Base-by-base conservation (phyloP, 2,797 vertebrate species). In the Mormyrops attenuatus region DNA sequence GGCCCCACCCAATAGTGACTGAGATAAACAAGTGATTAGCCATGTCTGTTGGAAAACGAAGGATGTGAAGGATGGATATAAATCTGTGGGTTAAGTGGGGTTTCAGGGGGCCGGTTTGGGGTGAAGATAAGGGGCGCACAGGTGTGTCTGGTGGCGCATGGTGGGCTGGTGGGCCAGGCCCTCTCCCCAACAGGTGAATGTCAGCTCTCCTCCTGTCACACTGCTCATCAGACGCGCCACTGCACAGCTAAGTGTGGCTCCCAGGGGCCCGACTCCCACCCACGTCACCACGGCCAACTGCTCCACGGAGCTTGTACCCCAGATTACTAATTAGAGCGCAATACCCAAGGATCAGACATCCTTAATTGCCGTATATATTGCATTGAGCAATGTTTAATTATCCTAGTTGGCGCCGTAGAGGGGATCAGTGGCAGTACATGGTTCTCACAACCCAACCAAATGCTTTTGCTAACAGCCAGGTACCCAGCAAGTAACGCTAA, bases 71-170 rank as follows among this genome's bases (percentile, higher is more conserved):
- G 50, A 85, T 50, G 84, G 82, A 77, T 88, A 90, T 90, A 88
- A 91, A 91, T 92, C 90, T 89, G 90, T 86, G 69, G 88, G 92
- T 89, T 92, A 66, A 69, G 22, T 66, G 91, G 88, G 87, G 90
- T 91, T 92, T 93, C 91, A 93, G 91, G 86, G 87, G 88, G 90
- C 91, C 38, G 2, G 77, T 82, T 41, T 22, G 44, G 82, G 47
- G 82, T 41, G n/a, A 22, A 63, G 84, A 84, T 20, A 73, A 47
- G 66, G 52, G 50, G 53, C 9, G 6, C 8, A 30, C 17, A 11
- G 50, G 50, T 55, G 50, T 20, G 52, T 38, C 50, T 77, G 77
- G 57, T 85, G 88, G 49, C 57, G 80, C 0, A 17, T 50, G 80
- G 55, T 2, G 80, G 63, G 52, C 6, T 49, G 38, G 73, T 17